These are phyloP conservation scores for Myotis planiceps DNA, from an alignment of 2,797 vertebrate genomes.

Conservation along the genomic window DNA sequence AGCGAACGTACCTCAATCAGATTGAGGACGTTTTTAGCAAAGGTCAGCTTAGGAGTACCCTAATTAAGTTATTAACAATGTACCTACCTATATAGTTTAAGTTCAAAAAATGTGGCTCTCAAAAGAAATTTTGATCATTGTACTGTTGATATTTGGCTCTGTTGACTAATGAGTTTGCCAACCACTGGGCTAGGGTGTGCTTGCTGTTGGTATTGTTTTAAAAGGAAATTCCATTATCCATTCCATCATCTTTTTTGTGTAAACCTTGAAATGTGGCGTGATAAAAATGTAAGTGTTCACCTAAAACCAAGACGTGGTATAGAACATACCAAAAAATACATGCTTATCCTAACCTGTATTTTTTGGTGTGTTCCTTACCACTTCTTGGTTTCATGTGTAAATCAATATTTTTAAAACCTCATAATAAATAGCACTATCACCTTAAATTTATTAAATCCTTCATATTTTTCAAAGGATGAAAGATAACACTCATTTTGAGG, in stretches of 20 bases:
- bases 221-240: slow-evolving; percentile 22
- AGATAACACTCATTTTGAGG: not conserved
- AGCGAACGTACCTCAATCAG: too few relatives aligned
- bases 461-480: slow-evolving; percentile 43
- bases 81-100: too few relatives aligned
- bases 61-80: too few relatives aligned
- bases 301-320: not conserved
- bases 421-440: not conserved
- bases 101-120: too few relatives aligned
- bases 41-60: too few relatives aligned
- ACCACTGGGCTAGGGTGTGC: not conserved
- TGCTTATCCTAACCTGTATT: not conserved
- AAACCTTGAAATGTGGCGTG: not conserved
- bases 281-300: not conserved
- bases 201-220: slow-evolving; percentile 19
- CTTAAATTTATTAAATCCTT: slow-evolving; percentile 23
- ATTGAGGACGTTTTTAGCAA: too few relatives aligned
- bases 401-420: not conserved
- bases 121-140: too few relatives aligned
- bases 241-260: not conserved
- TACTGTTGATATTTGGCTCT: too few relatives aligned
- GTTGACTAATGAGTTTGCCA: too few relatives aligned
- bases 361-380: not conserved
- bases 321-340: not conserved
- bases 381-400: not conserved